These are phyloP conservation scores for Nannospalax galili DNA, from an alignment of 2,113 vertebrate genomes.

Conservation along the genomic window DNA sequence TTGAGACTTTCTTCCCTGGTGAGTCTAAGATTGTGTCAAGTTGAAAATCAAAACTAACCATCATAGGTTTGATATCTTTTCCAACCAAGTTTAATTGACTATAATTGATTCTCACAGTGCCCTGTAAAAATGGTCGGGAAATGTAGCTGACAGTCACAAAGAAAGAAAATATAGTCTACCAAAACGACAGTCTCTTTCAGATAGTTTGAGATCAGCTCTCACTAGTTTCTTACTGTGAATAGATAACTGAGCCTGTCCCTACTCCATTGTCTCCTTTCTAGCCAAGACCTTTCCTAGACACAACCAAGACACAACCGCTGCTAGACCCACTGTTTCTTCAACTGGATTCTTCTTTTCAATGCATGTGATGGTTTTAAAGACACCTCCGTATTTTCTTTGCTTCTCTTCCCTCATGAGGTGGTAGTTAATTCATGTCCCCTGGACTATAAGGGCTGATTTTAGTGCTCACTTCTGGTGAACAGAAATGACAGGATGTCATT, in stretches of 20 bases:
- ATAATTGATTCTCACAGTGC: neutral
- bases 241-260: neutral
- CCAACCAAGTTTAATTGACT: neutral
- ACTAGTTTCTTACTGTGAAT: neutral
- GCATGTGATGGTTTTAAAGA: neutral
- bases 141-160: neutral
- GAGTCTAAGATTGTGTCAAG: neutral
- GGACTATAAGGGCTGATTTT: neutral
- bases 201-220: neutral
- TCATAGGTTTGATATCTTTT: neutral
- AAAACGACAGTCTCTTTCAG: neutral
- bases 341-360: neutral
- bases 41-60: neutral
- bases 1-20: neutral
- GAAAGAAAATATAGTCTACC: neutral
- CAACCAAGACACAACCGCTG: neutral
- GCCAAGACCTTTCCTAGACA: neutral
- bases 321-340: neutral
- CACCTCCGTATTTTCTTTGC: neutral
- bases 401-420: neutral
- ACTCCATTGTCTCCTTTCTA: neutral
- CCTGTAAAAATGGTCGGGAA: neutral
- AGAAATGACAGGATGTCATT: neutral
- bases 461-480: neutral
- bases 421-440: neutral